Conservation (phyloP, 2,113 vertebrate genomes). For the Cygnus buccinator region DNA sequence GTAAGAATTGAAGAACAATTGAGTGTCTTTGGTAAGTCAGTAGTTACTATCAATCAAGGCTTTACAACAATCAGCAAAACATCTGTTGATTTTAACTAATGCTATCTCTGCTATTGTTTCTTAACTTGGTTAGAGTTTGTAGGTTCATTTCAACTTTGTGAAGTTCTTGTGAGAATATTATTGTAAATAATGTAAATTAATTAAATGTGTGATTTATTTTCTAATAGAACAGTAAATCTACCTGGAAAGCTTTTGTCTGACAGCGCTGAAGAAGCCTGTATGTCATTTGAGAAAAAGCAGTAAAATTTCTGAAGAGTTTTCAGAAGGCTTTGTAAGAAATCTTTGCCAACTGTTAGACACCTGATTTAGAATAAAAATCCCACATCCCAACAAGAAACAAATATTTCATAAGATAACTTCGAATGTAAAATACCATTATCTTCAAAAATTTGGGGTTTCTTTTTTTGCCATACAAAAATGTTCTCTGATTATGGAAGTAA, state of each 20-base stretch:
- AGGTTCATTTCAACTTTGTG: background rate
- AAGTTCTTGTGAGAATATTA: background rate
- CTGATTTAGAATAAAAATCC: background rate
- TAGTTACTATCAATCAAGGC: background rate
- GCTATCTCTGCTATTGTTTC: background rate
- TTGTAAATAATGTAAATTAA: slow-evolving; percentile 7
- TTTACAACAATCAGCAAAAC: background rate
- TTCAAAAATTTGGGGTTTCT: background rate
- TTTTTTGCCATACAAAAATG: background rate
- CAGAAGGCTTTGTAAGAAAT: background rate
- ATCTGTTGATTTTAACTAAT: background rate
- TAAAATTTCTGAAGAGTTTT: background rate
- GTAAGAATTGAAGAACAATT: background rate
- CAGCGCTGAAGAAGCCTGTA: background rate
- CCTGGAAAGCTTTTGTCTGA: background rate
- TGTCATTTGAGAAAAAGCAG: background rate
- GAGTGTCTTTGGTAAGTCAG: background rate
- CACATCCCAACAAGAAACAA: background rate
- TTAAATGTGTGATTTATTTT: slow-evolving; percentile 30
- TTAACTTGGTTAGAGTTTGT: background rate
- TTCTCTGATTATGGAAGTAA: background rate
- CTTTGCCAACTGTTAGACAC: background rate
- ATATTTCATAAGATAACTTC: background rate
- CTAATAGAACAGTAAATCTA: background rate
- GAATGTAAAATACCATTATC: background rate